Evolutionary conservation across 2,113 vertebrate species (phyloP).

Genomic region (Fregata magnificens): DNA sequence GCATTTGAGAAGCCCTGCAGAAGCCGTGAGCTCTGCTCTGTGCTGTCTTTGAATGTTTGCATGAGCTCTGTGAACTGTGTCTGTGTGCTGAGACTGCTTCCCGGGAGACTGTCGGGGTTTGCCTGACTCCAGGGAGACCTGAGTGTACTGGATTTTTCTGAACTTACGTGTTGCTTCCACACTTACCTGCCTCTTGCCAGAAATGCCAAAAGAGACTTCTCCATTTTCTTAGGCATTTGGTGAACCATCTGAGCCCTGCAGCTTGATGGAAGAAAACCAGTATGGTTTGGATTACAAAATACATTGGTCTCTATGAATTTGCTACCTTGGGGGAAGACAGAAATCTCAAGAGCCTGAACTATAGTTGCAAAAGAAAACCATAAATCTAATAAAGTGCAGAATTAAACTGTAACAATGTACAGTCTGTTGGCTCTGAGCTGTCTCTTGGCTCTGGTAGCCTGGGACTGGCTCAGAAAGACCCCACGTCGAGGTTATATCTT

Average conservation of each 20-base stretch:
- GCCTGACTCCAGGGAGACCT: neutral
- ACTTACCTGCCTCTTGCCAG: neutral
- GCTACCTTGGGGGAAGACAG: neutral
- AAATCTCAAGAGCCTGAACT: neutral
- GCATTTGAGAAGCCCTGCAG: neutral
- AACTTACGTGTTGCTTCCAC: neutral
- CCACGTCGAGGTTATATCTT: accelerated
- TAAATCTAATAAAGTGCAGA: neutral
- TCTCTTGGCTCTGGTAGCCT: neutral
- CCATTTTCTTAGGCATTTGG: neutral
- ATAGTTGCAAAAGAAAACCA: neutral
- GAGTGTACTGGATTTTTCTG: neutral
- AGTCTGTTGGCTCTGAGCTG: neutral
- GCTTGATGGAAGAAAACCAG: neutral
- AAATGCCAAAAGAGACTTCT: neutral
- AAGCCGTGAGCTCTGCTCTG: neutral
- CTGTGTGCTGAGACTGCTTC: neutral
- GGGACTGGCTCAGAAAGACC: neutral
- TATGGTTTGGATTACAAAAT: neutral
- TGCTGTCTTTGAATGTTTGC: neutral
- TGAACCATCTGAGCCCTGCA: neutral
- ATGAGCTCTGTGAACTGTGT: neutral
- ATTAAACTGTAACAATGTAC: neutral
- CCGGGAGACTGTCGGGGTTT: neutral
- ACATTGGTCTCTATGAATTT: neutral